Conservation (phyloP, 1,140 invertebrate species). For the Lepidurus apus region DNA sequence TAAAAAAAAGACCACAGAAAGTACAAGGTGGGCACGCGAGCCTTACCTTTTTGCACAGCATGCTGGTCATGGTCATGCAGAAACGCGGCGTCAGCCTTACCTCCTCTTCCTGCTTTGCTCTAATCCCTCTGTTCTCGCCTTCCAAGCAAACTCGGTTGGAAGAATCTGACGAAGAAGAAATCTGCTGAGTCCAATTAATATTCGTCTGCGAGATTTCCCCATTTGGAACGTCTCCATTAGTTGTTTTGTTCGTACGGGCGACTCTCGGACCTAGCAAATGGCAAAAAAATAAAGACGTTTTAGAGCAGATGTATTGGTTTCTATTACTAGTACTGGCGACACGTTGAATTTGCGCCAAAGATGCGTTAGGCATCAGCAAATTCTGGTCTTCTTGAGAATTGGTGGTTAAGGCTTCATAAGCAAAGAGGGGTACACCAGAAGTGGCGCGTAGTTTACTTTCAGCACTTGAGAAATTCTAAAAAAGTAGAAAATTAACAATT, state of each 20-base stretch:
- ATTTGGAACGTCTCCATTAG: not conserved
- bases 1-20: too few relatives aligned
- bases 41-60: conserved; percentile 68
- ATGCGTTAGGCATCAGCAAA: not conserved
- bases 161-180: not conserved
- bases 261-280: not conserved
- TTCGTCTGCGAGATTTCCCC: not conserved
- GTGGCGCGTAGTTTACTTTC: conserved; percentile 28
- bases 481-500: not conserved
- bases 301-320: too few relatives aligned
- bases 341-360: conserved; percentile 3
- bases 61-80: conserved; percentile 60
- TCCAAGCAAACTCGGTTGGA: not conserved
- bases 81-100: conserved; percentile 61
- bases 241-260: not conserved
- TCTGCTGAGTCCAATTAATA: not conserved
- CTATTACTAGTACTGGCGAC: not conserved
- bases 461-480: conserved; percentile 24
- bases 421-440: conserved; percentile 30
- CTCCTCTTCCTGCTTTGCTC: conserved; percentile 44
- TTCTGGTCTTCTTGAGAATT: not conserved
- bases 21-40: not conserved
- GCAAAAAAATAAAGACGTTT: too few relatives aligned
- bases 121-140: not conserved
- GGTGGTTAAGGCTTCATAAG: conserved; percentile 23